Evolutionary conservation across 2,113 vertebrate genomes (phyloP).

Genomic region (Toxotes chatareus): DNA sequence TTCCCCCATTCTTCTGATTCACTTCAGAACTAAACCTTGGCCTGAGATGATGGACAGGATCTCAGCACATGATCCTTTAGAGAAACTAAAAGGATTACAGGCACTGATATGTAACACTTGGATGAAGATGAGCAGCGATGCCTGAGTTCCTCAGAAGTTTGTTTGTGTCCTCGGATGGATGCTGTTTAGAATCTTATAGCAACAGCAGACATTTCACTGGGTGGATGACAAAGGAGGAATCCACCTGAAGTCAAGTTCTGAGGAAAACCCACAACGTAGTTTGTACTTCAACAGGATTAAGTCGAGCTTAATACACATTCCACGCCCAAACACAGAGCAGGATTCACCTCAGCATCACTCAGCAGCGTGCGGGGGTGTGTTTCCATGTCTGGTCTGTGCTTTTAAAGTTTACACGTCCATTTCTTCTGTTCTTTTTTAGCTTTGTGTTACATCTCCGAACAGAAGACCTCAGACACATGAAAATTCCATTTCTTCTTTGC

Average conservation of each 20-base stretch:
- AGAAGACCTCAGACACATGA: too few species aligned
- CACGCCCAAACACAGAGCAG: conserved; percentile 22
- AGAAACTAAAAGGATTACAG: conserved; percentile 25
- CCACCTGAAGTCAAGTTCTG: background rate
- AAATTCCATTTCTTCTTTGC: too few species aligned
- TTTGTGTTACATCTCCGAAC: too few species aligned
- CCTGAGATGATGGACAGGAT: conserved; percentile 1
- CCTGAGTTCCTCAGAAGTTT: conserved; percentile 30
- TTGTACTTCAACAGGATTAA: conserved; percentile 46
- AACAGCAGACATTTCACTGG: conserved; percentile 24
- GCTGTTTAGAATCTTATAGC: conserved; percentile 36
- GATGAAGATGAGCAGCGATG: conserved; percentile 38
- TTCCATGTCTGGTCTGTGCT: background rate
- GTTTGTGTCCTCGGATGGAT: conserved; percentile 38
- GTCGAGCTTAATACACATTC: background rate
- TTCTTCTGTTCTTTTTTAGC: background rate
- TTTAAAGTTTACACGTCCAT: too few species aligned
- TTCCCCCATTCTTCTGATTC: background rate
- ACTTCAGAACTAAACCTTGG: background rate
- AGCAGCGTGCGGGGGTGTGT: background rate
- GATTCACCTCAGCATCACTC: background rate
- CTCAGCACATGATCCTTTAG: background rate
- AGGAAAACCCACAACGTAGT: background rate
- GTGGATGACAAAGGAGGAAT: conserved; percentile 4
- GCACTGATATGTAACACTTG: background rate